These are phyloP conservation scores for Operophtera brumata DNA, from an alignment of 2,888 invertebrate genomes.

Conservation along the genomic window DNA sequence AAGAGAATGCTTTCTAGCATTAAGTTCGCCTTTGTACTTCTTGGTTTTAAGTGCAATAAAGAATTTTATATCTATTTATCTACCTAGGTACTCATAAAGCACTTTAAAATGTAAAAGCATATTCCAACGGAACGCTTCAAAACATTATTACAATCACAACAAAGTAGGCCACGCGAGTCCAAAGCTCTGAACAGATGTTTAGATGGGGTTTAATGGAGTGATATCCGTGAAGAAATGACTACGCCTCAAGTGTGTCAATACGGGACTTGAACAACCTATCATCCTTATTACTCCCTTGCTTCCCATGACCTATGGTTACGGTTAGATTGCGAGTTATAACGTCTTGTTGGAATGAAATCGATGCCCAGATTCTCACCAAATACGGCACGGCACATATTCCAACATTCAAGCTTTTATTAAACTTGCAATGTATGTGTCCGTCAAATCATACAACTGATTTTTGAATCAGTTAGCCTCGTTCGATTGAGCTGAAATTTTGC, in stretches of 20 bases:
- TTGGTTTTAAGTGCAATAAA: too few species aligned
- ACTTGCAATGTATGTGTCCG: too few species aligned
- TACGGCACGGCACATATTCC: too few species aligned
- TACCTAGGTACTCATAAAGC: background rate
- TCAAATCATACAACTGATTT: too few species aligned
- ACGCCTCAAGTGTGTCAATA: constrained; percentile 27
- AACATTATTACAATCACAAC: background rate
- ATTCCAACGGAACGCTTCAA: background rate
- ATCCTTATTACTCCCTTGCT: constrained; percentile 16
- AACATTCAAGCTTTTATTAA: too few species aligned
- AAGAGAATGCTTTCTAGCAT: too few species aligned
- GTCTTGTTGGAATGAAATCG: constrained; percentile 19
- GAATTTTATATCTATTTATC: too few species aligned
- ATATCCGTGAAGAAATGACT: constrained; percentile 21
- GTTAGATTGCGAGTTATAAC: constrained; percentile 12
- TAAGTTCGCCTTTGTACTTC: too few species aligned
- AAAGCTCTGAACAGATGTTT: constrained; percentile 8
- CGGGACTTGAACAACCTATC: constrained; percentile 21
- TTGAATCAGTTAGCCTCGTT: too few species aligned
- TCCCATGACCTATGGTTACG: constrained; percentile 23
- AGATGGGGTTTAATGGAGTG: constrained; percentile 12
- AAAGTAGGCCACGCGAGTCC: background rate
- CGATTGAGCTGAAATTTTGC: too few species aligned
- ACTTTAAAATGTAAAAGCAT: background rate
- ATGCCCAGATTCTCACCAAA: background rate